These are phyloP conservation scores for Oxytorus armatus DNA, from an alignment of 2,888 invertebrate species.

Conservation along the genomic window DNA sequence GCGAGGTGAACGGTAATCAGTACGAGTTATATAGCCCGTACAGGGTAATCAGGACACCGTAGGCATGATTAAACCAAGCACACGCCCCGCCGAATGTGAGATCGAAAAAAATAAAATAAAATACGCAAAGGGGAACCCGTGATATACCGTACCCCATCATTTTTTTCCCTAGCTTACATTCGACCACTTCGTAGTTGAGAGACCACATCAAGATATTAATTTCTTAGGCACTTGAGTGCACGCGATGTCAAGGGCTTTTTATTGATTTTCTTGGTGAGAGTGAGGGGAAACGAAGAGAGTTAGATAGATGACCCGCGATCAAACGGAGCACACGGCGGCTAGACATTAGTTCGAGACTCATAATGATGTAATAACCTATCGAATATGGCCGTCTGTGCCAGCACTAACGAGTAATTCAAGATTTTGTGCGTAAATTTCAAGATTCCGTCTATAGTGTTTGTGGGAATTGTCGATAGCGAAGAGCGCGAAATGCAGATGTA, in stretches of 20 bases:
- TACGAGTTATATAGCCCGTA: conserved; percentile 49
- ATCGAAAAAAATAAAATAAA: conserved; percentile 28
- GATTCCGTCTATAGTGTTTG: neutral
- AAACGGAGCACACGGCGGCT: conserved; percentile 12
- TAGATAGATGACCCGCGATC: conserved; percentile 16
- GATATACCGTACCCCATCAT: conserved; percentile 50
- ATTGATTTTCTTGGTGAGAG: conserved; percentile 79
- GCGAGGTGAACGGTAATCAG: conserved; percentile 53
- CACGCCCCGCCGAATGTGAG: conserved; percentile 45
- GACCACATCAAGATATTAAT: conserved; percentile 83
- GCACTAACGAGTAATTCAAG: no score
- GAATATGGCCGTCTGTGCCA: neutral
- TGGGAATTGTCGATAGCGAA: neutral
- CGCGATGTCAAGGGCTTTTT: conserved; percentile 81
- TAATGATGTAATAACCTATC: neutral
- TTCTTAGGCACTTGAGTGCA: conserved; percentile 83
- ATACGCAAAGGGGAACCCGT: conserved; percentile 38
- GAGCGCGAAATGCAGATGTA: no score
- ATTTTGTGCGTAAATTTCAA: neutral
- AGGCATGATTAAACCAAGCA: conserved; percentile 45
- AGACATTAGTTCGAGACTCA: neutral
- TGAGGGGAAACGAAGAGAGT: conserved; percentile 30
- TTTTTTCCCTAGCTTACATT: conserved; percentile 47
- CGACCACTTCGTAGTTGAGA: conserved; percentile 63
- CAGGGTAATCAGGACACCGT: conserved; percentile 49